A percentile compares a stretch with the other conserved stretches of the same genome.
phyloP scores from a whole-genome alignment of 92 coral and sea anemone species.

The Desmophyllum pertusum region DNA sequence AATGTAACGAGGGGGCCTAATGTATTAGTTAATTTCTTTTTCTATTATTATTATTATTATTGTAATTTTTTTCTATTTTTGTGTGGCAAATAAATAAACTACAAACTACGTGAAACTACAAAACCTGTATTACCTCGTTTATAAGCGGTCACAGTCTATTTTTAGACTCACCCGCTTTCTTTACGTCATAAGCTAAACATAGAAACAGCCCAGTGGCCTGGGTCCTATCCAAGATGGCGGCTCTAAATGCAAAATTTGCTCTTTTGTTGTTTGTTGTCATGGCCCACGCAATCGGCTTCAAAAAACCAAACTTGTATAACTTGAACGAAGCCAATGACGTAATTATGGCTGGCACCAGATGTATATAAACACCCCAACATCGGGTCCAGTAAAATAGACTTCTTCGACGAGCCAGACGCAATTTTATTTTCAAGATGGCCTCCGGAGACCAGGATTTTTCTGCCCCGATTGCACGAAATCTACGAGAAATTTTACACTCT shows the following conservation, averaged over 20 bases:
- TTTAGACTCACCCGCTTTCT: no score
- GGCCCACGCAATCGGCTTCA: slow-evolving; percentile 2
- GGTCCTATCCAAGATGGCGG: slow-evolving; percentile 1
- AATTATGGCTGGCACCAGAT: background rate
- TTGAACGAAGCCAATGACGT: background rate
- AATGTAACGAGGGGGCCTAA: no score
- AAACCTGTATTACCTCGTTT: no score
- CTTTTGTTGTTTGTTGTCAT: slow-evolving; percentile 19
- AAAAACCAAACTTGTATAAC: background rate
- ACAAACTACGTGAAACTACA: no score
- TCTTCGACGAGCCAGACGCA: background rate
- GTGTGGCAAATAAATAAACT: no score
- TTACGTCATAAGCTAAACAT: background rate
- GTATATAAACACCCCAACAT: background rate
- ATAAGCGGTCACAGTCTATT: no score
- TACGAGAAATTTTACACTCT: slow-evolving; percentile 66
- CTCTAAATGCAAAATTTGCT: background rate
- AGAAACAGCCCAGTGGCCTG: background rate
- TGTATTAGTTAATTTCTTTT: no score
- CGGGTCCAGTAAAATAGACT: background rate
- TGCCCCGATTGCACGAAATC: slow-evolving; percentile 18
- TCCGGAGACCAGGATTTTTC: slow-evolving; percentile 24
- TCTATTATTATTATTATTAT: no score
- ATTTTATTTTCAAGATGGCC: slow-evolving; percentile 13
- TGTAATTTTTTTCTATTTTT: no score